Percentiles rank a stretch among this genome's conserved stretches.
phyloP scores from a whole-genome alignment of 2,797 vertebrate genomes.

The Poecilia picta region DNA sequence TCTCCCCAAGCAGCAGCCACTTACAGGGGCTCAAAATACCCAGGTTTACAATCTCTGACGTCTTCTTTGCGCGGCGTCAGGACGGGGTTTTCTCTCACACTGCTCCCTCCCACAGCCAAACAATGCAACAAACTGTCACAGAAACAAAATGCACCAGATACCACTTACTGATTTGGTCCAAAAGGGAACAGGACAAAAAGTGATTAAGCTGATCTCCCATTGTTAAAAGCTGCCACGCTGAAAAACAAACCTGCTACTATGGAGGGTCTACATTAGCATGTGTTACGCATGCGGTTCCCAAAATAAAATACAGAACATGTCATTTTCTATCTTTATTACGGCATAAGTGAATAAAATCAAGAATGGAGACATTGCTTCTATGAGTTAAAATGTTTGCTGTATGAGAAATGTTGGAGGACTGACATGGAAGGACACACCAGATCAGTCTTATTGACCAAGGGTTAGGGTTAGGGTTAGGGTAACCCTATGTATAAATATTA shows the following conservation, averaged over 20 bases:
- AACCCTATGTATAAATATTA: background rate
- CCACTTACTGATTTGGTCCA: constrained; percentile 5
- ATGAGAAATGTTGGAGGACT: background rate
- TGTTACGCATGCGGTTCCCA: background rate
- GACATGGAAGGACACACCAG: background rate
- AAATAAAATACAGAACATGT: background rate
- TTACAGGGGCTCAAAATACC: constrained; percentile 53
- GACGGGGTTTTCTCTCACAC: constrained; percentile 25
- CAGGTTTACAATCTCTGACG: constrained; percentile 52
- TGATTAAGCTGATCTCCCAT: background rate
- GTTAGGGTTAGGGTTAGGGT: too few species aligned
- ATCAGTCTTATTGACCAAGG: background rate
- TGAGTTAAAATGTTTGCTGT: background rate
- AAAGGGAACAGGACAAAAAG: constrained; percentile 10
- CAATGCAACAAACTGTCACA: constrained; percentile 14
- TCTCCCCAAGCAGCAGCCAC: constrained; percentile 49
- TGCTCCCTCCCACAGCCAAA: background rate
- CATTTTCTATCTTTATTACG: background rate
- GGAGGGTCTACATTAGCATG: background rate
- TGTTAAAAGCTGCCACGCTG: background rate
- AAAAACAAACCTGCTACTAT: background rate
- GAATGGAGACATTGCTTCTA: background rate
- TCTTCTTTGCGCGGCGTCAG: constrained; percentile 34
- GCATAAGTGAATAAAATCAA: background rate
- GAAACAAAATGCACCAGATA: constrained; percentile 8